These are phyloP conservation scores for Sinhomidia bicolor DNA, from an alignment of 2,888 invertebrate genomes.

Conservation along the genomic window DNA sequence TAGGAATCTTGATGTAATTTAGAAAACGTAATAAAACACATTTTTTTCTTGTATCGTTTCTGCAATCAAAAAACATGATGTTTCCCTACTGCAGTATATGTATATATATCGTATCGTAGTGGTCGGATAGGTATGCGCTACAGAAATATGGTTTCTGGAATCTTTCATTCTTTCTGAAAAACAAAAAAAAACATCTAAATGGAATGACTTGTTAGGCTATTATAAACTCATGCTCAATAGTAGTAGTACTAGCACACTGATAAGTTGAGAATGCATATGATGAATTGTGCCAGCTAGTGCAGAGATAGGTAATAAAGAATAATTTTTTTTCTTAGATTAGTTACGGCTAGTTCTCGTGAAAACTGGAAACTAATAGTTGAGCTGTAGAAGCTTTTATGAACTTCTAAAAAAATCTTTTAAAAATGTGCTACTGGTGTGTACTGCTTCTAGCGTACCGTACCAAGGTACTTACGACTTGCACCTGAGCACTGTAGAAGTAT, in stretches of 20 bases:
- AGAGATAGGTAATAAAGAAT: not conserved
- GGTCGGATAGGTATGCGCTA: not conserved
- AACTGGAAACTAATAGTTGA: conserved; percentile 37
- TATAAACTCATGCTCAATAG: too few relatives aligned
- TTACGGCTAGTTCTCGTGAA: conserved; percentile 66
- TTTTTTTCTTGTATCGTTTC: conserved; percentile 22
- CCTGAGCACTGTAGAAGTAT: not conserved
- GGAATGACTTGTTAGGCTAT: too few relatives aligned
- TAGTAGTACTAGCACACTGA: too few relatives aligned
- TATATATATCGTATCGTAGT: not conserved
- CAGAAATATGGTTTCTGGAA: not conserved
- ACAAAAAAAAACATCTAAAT: not conserved
- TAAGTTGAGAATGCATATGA: too few relatives aligned
- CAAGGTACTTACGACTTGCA: not conserved
- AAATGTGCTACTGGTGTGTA: not conserved
- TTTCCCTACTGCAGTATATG: not conserved
- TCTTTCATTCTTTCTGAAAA: conserved; percentile 11
- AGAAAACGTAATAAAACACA: conserved; percentile 37
- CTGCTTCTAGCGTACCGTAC: not conserved
- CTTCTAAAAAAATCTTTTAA: not conserved
- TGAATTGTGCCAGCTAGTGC: not conserved
- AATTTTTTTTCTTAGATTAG: conserved; percentile 58
- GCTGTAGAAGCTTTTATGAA: not conserved
- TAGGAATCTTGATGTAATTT: conserved; percentile 54
- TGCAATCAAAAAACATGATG: conserved; percentile 22